Evolutionary conservation across 2,113 vertebrate genomes (phyloP).

Genomic region (Danio rerio): GRCz12tu NC_133182.1:43393001-43393500

Average conservation of each 20-base stretch:
- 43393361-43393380: neutral
- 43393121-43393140: neutral
- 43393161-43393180: neutral
- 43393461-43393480: neutral
- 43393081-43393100: neutral
- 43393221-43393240: neutral
- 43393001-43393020: no score
- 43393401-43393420: constrained; percentile 1
- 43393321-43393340: neutral
- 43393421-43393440: neutral
- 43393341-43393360: neutral
- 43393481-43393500: constrained; percentile 6
- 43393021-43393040: no score
- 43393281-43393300: neutral
- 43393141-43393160: neutral
- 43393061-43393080: neutral
- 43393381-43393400: neutral
- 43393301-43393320: neutral
- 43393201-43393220: neutral
- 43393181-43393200: neutral
- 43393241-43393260: neutral
- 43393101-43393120: neutral
- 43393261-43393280: neutral
- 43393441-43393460: neutral
- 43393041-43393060: neutral